phyloP scores from a whole-genome alignment of 2,888 invertebrate genomes.

The Netelia virgata region DNA sequence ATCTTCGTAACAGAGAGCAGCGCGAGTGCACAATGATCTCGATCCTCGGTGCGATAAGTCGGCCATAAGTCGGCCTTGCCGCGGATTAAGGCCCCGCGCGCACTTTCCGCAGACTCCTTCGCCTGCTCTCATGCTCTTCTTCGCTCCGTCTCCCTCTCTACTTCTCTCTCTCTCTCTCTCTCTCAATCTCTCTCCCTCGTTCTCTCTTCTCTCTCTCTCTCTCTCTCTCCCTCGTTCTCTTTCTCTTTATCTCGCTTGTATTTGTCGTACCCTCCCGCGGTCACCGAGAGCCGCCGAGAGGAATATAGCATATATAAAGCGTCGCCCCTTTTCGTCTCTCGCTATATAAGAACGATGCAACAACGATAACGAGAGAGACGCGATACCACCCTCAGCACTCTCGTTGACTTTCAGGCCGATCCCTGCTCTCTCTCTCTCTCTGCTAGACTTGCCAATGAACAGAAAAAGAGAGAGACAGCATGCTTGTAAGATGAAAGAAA shows the following conservation, averaged over 20 bases:
- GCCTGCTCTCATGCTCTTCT: neutral
- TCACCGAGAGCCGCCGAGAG: slow-evolving; percentile 55
- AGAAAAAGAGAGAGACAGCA: neutral
- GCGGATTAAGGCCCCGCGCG: slow-evolving; percentile 67
- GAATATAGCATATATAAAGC: slow-evolving; percentile 46
- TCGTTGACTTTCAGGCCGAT: slow-evolving; percentile 46
- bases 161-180: slow-evolving; percentile 9
- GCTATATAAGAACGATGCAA: slow-evolving; percentile 43
- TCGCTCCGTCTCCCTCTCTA: slow-evolving; percentile 2
- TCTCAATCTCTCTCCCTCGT: neutral
- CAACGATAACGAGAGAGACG: slow-evolving; percentile 55
- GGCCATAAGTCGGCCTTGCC: slow-evolving; percentile 68
- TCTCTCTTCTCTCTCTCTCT: neutral
- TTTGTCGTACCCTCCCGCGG: slow-evolving; percentile 32
- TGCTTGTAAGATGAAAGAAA: neutral
- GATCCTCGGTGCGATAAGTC: slow-evolving; percentile 76
- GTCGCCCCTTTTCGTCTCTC: neutral
- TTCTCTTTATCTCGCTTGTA: slow-evolving; percentile 20
- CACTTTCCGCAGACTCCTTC: slow-evolving; percentile 31
- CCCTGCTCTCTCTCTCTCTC: neutral
- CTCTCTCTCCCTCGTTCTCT: slow-evolving; percentile 5
- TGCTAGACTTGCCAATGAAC: slow-evolving; percentile 41
- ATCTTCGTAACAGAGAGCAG: slow-evolving; percentile 68
- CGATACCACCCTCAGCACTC: slow-evolving; percentile 57
- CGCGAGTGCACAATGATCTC: slow-evolving; percentile 73